These are phyloP conservation scores for Chymomyza amoena DNA, from an alignment of 2,888 invertebrate genomes.

Conservation along the genomic window DNA sequence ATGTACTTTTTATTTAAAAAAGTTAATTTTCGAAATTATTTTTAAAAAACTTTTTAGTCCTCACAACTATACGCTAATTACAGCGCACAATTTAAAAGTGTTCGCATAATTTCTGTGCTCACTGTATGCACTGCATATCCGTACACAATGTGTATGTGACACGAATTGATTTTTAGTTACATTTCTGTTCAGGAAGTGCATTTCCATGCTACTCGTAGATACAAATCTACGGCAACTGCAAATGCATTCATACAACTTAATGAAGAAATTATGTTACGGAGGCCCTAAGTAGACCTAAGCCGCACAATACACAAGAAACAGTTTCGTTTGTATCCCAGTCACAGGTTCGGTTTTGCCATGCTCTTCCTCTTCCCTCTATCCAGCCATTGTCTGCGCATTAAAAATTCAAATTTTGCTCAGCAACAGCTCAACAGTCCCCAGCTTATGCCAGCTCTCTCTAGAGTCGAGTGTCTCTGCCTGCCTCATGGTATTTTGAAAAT, in stretches of 20 bases:
- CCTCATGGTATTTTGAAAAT: conserved; percentile 39
- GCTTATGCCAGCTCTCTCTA: neutral
- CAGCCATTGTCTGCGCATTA: conserved; percentile 25
- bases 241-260: neutral
- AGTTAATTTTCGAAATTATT: too few species aligned
- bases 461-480: neutral
- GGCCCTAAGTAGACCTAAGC: neutral
- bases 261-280: neutral
- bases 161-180: conserved; percentile 53
- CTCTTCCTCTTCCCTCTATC: neutral
- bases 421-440: neutral
- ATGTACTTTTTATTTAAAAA: too few species aligned
- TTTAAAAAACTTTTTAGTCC: too few species aligned
- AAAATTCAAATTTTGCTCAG: conserved; percentile 54
- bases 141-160: conserved; percentile 42
- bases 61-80: too few species aligned
- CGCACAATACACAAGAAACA: neutral
- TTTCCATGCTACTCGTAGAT: conserved; percentile 36
- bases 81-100: too few species aligned
- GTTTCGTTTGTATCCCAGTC: neutral
- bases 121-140: neutral
- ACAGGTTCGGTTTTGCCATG: neutral
- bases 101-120: too few species aligned
- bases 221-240: conserved; percentile 22
- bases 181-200: conserved; percentile 47